Percentiles rank a stretch among this genome's conserved stretches.
phyloP scores from a whole-genome alignment of 2,113 vertebrate genomes.

The Uropsilus gracilis region DNA sequence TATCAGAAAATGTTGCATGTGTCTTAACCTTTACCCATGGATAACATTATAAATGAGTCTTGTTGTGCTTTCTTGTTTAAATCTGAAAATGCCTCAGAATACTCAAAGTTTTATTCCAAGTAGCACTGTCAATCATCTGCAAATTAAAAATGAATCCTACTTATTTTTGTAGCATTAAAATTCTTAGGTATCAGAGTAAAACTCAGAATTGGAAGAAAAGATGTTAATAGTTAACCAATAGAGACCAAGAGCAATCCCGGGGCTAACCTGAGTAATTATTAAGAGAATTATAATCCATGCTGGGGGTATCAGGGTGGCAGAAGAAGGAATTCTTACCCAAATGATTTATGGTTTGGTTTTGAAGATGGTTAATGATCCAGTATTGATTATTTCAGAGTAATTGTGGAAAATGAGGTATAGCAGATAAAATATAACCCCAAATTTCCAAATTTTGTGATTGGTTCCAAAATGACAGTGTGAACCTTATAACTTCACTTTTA shows the following conservation, averaged over 20 bases:
- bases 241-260: neutral
- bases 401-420: neutral
- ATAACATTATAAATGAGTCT: neutral
- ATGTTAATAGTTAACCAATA: constrained; percentile 11
- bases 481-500: neutral
- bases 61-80: neutral
- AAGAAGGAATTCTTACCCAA: neutral
- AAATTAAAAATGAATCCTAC: neutral
- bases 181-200: neutral
- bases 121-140: neutral
- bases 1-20: neutral
- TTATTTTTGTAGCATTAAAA: constrained; percentile 21
- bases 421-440: neutral
- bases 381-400: constrained; percentile 45
- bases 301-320: no score
- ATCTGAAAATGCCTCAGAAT: neutral
- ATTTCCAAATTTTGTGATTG: neutral
- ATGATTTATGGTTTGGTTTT: neutral
- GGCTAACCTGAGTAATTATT: neutral
- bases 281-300: neutral
- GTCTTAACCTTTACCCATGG: neutral
- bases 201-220: neutral
- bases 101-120: constrained; percentile 13
- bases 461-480: neutral
- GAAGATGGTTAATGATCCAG: neutral